Conservation (phyloP, 1,140 invertebrate species). For the Drosophila lowei region DNA sequence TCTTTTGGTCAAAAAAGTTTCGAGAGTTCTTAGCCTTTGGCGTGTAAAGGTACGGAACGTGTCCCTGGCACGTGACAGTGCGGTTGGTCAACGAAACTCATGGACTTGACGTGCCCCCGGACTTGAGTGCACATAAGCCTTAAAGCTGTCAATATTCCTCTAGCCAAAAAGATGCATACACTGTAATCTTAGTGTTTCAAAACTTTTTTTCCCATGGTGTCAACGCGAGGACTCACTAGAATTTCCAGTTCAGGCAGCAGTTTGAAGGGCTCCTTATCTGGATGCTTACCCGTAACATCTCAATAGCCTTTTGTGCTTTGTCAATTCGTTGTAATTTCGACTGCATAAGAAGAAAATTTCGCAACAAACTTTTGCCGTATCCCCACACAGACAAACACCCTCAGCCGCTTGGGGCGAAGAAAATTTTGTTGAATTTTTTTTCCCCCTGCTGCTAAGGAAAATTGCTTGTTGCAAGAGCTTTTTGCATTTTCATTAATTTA, state of each 20-base stretch:
- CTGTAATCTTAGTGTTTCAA: not conserved
- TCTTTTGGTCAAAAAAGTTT: conserved; percentile 16
- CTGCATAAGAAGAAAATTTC: too few relatives aligned
- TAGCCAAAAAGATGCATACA: not conserved
- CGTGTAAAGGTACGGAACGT: conserved; percentile 44
- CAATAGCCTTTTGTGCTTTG: too few relatives aligned
- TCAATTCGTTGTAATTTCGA: too few relatives aligned
- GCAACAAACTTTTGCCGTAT: conserved; percentile 8
- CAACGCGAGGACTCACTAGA: not conserved
- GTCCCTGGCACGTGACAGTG: conserved; percentile 49
- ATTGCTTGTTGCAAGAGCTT: conserved; percentile 48
- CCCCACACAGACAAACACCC: too few relatives aligned
- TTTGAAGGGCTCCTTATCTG: too few relatives aligned
- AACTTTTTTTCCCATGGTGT: not conserved
- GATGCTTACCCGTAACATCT: too few relatives aligned
- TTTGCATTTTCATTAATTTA: conserved; percentile 67
- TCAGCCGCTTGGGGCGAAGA: conserved; percentile 1
- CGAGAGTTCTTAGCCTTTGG: conserved; percentile 26
- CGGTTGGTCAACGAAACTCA: conserved; percentile 12
- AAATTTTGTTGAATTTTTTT: conserved; percentile 7
- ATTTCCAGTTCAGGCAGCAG: not conserved
- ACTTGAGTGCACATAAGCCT: conserved; percentile 43
- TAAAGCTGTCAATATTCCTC: conserved; percentile 31
- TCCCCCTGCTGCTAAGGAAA: not conserved
- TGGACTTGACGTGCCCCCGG: conserved; percentile 2